Base-by-base conservation (phyloP, 1,140 invertebrate species). In the Brachionus koreanus region DNA sequence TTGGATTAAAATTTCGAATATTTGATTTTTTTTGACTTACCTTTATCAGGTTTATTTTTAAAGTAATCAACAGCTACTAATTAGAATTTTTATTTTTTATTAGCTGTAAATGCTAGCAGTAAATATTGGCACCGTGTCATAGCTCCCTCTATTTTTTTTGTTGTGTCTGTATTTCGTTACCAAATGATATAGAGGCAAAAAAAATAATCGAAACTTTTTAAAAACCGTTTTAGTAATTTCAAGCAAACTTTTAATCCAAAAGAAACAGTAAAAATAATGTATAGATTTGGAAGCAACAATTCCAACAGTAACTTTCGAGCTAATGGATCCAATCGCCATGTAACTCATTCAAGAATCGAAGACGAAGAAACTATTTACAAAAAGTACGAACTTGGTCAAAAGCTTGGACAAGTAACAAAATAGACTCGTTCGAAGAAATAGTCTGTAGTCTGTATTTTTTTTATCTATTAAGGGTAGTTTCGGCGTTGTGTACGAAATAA, bases 401-500 rank as follows among this genome's bases (percentile, higher is more conserved):
- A 87, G 77, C 84, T 91, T 9, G 90, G 90, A 3, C 87, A 90
- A n/a, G 65, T 69, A 69, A 19, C 9, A 9, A 23, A 19, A 57
- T 10, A 2, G 5, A 10, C 7, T 3, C 1, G 12, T 19, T 57
- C 6, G n/a, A 9, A 19, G 19, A 23, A 16, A 5, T 19, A 57
- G 9, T 19, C 19, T n/a, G 16, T 23, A 16, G n/a, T n/a, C n/a
- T n/a, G n/a, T 9, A 23, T 7, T 23, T 23, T 19, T 23, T 5
- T 9, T 57, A 19, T 57, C 19, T 9, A 9, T 16, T 6, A 19
- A 69, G 83, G 90, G 90, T 25, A 87, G 87, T 77, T 91, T 90
- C 84, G 90, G 90, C 6, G 88, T 88, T 76, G 90, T 91, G 6
- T 86, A 89, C 75, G 83, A 87, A 81, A 89, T 89, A 0, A 85